Evolutionary conservation across 2,888 invertebrate genomes (phyloP).

Genomic region (Stegana nigrithorax): DNA sequence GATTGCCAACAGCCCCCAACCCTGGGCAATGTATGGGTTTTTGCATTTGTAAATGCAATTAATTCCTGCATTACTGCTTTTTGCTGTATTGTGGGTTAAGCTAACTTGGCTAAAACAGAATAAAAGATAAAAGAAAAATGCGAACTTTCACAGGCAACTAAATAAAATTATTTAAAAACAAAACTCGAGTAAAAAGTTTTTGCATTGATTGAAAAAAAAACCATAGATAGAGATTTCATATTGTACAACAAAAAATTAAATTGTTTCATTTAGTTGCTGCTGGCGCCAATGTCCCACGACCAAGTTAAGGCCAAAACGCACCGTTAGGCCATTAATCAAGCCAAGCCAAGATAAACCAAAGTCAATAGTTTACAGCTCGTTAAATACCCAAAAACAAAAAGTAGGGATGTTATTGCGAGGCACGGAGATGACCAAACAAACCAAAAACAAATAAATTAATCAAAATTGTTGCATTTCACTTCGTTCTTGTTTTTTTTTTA

Average conservation of each 20-base stretch:
- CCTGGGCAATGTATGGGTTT: no score
- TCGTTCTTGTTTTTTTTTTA: background rate
- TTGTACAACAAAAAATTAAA: background rate
- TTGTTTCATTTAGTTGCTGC: background rate
- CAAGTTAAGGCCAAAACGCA: no score
- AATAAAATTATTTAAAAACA: background rate
- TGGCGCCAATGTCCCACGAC: background rate
- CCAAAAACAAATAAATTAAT: background rate
- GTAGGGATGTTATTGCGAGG: no score
- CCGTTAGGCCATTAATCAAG: background rate
- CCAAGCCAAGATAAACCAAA: background rate
- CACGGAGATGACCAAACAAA: no score
- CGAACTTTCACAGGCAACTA: background rate
- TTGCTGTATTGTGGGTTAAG: background rate
- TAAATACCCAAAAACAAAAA: no score
- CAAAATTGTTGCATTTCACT: background rate
- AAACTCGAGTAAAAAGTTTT: background rate
- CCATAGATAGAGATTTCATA: background rate
- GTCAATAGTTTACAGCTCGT: conserved; percentile 21
- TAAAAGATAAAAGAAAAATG: background rate
- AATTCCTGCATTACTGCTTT: background rate
- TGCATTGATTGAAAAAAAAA: background rate
- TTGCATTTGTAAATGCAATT: background rate
- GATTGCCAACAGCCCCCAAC: no score
- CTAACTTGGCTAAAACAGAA: background rate